Evolutionary conservation across 2,113 vertebrate species (phyloP).

Genomic region (Labrus mixtus): DNA sequence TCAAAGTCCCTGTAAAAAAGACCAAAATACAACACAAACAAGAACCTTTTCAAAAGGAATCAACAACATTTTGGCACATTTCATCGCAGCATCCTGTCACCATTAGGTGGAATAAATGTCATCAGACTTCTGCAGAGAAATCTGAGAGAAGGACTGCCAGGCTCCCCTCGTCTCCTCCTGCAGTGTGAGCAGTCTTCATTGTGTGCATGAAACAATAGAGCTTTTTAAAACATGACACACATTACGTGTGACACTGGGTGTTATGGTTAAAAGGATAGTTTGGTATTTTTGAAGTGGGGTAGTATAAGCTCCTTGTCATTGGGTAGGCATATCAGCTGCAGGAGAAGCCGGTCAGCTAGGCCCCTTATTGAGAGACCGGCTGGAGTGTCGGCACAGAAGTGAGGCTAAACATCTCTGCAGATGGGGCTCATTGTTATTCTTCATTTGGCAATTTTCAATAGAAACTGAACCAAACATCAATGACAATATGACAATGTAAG

Average conservation of each 20-base stretch:
- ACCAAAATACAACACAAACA: slow-evolving; percentile 7
- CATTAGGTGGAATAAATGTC: slow-evolving; percentile 48
- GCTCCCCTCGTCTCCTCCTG: slow-evolving; percentile 29
- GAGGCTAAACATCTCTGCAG: no score
- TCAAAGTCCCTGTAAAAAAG: slow-evolving; percentile 11
- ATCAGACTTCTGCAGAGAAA: slow-evolving; percentile 30
- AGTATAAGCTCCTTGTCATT: no score
- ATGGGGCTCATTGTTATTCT: no score
- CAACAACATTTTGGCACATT: slow-evolving; percentile 51
- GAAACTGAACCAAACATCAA: no score
- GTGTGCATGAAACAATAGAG: slow-evolving; percentile 33
- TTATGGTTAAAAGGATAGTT: neutral
- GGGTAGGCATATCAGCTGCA: no score
- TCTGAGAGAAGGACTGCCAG: slow-evolving; percentile 22
- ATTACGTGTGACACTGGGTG: slow-evolving; percentile 1
- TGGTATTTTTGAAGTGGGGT: no score
- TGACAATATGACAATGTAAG: no score
- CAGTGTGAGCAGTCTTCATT: slow-evolving; percentile 13
- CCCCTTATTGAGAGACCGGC: no score
- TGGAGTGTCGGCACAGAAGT: no score
- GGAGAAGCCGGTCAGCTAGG: no score
- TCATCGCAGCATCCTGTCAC: slow-evolving; percentile 53
- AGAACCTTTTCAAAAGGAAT: slow-evolving; percentile 36
- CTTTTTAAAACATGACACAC: slow-evolving; percentile 20
- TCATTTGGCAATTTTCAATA: no score